Evolutionary conservation across 2,797 vertebrate species (phyloP).

Genomic region (Rhynchonycteris naso): DNA sequence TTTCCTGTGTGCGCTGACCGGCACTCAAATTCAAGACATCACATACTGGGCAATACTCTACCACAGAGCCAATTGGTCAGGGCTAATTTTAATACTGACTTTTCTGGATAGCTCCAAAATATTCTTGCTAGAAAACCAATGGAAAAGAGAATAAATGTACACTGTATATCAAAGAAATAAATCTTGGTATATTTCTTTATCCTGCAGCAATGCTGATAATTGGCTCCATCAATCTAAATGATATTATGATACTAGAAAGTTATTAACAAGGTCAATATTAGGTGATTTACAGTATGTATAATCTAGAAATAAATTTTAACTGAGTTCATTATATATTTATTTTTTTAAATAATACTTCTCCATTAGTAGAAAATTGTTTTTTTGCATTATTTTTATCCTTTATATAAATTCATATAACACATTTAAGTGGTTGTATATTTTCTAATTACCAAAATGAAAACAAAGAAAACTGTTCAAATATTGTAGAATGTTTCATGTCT

Average conservation of each 20-base stretch:
- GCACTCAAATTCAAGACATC: no score
- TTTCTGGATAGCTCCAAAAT: not conserved
- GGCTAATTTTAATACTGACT: not conserved
- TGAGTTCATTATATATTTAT: constrained; percentile 24
- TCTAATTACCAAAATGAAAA: constrained; percentile 6
- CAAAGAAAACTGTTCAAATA: constrained; percentile 26
- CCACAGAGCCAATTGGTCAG: no score
- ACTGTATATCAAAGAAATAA: constrained; percentile 61
- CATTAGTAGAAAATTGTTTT: constrained; percentile 4
- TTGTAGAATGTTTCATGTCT: not conserved
- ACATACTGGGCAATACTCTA: no score
- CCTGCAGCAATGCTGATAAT: constrained; percentile 61
- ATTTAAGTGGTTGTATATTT: not conserved
- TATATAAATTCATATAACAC: not conserved
- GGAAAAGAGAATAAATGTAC: constrained; percentile 40
- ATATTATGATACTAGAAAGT: constrained; percentile 50
- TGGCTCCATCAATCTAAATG: constrained; percentile 61
- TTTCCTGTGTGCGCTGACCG: no score
- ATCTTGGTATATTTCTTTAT: constrained; percentile 9
- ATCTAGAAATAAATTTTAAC: constrained; percentile 52
- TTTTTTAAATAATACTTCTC: constrained; percentile 3
- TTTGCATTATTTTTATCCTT: constrained; percentile 6
- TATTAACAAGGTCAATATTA: constrained; percentile 57
- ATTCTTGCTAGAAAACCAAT: constrained; percentile 16
- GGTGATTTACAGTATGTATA: constrained; percentile 51